phyloP scores from a whole-genome alignment of 2,888 invertebrate genomes.

The Nephrotoma guestfalica region DNA sequence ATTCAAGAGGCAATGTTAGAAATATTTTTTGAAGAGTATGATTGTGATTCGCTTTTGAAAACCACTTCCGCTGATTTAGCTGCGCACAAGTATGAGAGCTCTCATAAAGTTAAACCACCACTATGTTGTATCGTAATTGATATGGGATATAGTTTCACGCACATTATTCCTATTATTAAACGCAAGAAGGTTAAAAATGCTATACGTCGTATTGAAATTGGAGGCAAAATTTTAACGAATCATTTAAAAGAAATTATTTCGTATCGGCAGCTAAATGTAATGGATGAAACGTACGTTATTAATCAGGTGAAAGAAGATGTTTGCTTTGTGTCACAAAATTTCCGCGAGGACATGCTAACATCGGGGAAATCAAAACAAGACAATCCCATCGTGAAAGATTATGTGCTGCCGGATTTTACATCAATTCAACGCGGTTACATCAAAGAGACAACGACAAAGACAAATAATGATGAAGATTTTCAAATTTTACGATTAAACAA shows the following conservation, averaged over 20 bases:
- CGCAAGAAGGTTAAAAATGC: slow-evolving; percentile 55
- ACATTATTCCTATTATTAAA: slow-evolving; percentile 81
- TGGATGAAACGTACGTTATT: slow-evolving; percentile 97
- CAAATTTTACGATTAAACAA: slow-evolving; percentile 80
- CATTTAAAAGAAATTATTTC: slow-evolving; percentile 95
- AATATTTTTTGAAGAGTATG: slow-evolving; percentile 95
- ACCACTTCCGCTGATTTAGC: slow-evolving; percentile 70
- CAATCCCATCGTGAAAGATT: slow-evolving; percentile 69
- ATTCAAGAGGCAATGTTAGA: slow-evolving; percentile 90
- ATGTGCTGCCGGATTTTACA: slow-evolving; percentile 93
- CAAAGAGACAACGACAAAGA: slow-evolving; percentile 13
- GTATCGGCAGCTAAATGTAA: slow-evolving; percentile 89
- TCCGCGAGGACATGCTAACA: slow-evolving; percentile 61
- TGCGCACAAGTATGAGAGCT: slow-evolving; percentile 42
- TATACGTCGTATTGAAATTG: slow-evolving; percentile 77
- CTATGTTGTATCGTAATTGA: slow-evolving; percentile 76
- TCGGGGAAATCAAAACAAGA: slow-evolving; percentile 43
- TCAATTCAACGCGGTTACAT: slow-evolving; percentile 64
- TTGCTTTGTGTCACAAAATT: slow-evolving; percentile 81
- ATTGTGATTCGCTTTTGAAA: slow-evolving; percentile 66
- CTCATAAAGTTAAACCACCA: slow-evolving; percentile 30
- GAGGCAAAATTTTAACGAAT: slow-evolving; percentile 94
- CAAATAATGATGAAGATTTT: slow-evolving; percentile 37
- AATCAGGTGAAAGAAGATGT: slow-evolving; percentile 98
- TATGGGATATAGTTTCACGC: slow-evolving; percentile 90